Evolutionary conservation across 2,113 vertebrate genomes (phyloP).

Genomic region (Callionymus lyra): DNA sequence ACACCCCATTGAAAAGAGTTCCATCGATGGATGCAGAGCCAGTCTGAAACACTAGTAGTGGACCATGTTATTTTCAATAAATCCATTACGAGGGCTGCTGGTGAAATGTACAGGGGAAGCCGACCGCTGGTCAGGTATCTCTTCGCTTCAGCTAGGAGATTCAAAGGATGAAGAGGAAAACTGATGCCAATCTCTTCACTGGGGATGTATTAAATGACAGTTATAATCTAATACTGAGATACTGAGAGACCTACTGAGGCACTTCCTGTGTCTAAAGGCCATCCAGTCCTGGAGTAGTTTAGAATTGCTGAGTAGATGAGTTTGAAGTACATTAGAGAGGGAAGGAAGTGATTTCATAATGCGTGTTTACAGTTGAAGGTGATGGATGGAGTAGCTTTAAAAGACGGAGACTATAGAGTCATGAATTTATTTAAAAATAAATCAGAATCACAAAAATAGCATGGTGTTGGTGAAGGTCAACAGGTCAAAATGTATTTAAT

Average conservation of each 20-base stretch:
- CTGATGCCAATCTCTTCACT: constrained; percentile 46
- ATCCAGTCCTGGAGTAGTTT: constrained; percentile 40
- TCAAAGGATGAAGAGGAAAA: constrained; percentile 42
- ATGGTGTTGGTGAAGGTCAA: no score
- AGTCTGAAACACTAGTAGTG: constrained; percentile 52
- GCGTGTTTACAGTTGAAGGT: constrained; percentile 20
- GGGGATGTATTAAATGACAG: constrained; percentile 59
- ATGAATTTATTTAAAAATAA: no score
- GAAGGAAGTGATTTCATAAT: constrained; percentile 34
- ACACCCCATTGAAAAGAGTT: constrained; percentile 18
- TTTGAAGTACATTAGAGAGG: constrained; percentile 51
- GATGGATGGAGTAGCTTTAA: constrained; percentile 10
- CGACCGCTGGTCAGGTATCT: constrained; percentile 42
- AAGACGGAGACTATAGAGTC: no score
- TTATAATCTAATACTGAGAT: constrained; percentile 58
- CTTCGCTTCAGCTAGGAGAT: constrained; percentile 38
- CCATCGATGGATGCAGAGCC: constrained; percentile 47
- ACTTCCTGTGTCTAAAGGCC: constrained; percentile 61
- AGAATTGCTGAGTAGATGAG: constrained; percentile 45
- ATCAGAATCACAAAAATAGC: no score
- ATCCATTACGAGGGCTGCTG: constrained; percentile 49
- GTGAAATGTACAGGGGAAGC: constrained; percentile 30
- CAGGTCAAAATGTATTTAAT: no score
- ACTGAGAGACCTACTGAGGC: constrained; percentile 55
- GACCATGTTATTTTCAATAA: constrained; percentile 63